These are phyloP conservation scores for Onychomys torridus DNA, from an alignment of 2,797 vertebrate species.

Conservation along the genomic window DNA sequence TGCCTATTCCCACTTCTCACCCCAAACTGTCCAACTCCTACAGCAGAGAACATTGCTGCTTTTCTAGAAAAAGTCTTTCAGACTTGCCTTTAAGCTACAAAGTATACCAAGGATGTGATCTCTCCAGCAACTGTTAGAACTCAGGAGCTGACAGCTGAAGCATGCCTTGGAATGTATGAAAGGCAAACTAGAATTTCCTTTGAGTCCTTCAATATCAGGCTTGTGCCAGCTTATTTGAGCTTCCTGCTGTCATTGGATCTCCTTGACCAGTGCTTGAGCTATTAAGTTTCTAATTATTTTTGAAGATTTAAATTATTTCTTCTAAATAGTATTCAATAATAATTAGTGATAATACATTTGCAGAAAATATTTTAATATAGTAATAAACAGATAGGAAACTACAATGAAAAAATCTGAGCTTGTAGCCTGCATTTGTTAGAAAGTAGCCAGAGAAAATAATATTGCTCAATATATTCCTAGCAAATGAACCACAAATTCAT, in stretches of 20 bases:
- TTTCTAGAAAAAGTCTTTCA: slow-evolving; percentile 18
- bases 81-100: background rate
- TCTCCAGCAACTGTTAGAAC: background rate
- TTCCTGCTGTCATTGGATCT: background rate
- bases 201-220: background rate
- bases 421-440: background rate
- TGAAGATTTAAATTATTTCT: background rate
- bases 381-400: background rate
- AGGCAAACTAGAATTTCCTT: background rate
- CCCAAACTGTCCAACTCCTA: background rate
- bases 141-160: background rate
- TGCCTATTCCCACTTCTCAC: fast-evolving
- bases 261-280: background rate
- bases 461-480: background rate
- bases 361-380: background rate
- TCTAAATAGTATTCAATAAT: background rate
- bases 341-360: background rate
- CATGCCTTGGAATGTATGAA: background rate
- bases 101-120: background rate
- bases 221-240: background rate
- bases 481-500: background rate
- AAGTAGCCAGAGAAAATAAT: background rate
- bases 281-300: background rate
- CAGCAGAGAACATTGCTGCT: background rate
- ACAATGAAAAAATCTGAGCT: background rate